Evolutionary conservation across 2,888 invertebrate genomes (phyloP).

Genomic region (Nineta flava): DNA sequence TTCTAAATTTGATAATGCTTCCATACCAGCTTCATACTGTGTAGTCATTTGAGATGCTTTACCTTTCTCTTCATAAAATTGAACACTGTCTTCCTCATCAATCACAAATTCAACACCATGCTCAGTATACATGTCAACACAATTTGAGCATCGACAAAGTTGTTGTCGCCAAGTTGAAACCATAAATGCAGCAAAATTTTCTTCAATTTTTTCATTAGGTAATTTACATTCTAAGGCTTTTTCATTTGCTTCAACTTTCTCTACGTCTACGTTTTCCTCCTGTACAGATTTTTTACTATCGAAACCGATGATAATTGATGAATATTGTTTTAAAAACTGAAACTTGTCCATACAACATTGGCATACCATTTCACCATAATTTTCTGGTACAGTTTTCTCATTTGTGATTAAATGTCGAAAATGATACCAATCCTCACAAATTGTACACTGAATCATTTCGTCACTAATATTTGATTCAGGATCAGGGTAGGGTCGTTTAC

Average conservation of each 20-base stretch:
- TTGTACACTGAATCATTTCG: conserved; percentile 89
- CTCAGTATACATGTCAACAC: conserved; percentile 52
- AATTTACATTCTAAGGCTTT: conserved; percentile 20
- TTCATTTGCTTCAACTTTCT: conserved; percentile 7
- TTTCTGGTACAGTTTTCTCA: conserved; percentile 31
- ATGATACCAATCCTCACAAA: conserved; percentile 99
- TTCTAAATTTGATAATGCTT: conserved; percentile 63
- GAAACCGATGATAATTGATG: conserved; percentile 5
- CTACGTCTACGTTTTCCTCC: conserved; percentile 1
- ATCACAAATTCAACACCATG: conserved; percentile 54
- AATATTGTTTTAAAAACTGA: conserved; percentile 43
- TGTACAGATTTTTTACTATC: conserved; percentile 7
- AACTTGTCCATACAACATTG: conserved; percentile 58
- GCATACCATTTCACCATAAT: conserved; percentile 73
- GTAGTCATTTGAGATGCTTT: conserved; percentile 36
- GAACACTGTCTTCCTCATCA: conserved; percentile 70
- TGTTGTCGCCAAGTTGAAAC: conserved; percentile 57
- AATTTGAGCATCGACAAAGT: conserved; percentile 54
- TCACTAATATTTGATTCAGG: conserved; percentile 66
- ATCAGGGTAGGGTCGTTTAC: conserved; percentile 88
- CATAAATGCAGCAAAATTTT: conserved; percentile 53
- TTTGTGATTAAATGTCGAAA: conserved; percentile 50
- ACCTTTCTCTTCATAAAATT: conserved; percentile 61
- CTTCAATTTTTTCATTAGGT: conserved; percentile 25
- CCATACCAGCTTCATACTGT: conserved; percentile 60